Evolutionary conservation across 2,797 vertebrate genomes (phyloP), one percentile per base, ranked within the genome.

Genomic region (Cynopterus sphinx): DNA sequence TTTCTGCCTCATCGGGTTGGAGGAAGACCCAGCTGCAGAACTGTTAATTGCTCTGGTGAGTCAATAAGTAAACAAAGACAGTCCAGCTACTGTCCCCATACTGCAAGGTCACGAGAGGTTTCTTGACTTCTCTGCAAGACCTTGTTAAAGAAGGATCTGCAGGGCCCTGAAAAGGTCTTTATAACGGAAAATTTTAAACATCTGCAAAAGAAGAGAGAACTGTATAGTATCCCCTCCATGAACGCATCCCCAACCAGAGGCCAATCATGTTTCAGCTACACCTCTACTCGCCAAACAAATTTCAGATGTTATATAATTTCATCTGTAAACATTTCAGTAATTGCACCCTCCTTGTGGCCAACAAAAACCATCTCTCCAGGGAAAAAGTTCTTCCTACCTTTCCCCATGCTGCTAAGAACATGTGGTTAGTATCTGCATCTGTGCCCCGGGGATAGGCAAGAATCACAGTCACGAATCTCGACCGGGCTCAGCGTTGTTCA

Each of bases 1-100:
- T 51, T 93, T 94, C 83, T 94, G 73, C 87, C 53, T 95, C 65
- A 24, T 33, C 79, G 63, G 41, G 26, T 93, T 71, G 95, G 10
- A 53, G 59, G 59, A 68, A 94, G 53, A 95, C 36, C 75, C 59
- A 88, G 82, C 83, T 79, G 67, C 57, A 96, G 79, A 93, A 70
- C 22, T 63, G 43, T 70, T 83, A 39, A 51, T 87, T 89, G 71
- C 82, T 94, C 43, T 88, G 53, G 59, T 90, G 95, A 97, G 55
- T 95, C 84, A 89, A 94, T 78, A 95, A 91, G 63, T 79, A 90
- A 92, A 90, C 59, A 95, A 87, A 90, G 81, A 73, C 41, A 61
- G 31, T 74, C 61, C 24, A 46, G 71, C 57, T 43, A 5, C 28
- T 73, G 31, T 88, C 39, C n/a, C 49, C 17, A 33, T 26, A 24